Evolutionary conservation across 2,888 invertebrate genomes (phyloP).

Genomic region (Scaptomyza cyrtandrae): DNA sequence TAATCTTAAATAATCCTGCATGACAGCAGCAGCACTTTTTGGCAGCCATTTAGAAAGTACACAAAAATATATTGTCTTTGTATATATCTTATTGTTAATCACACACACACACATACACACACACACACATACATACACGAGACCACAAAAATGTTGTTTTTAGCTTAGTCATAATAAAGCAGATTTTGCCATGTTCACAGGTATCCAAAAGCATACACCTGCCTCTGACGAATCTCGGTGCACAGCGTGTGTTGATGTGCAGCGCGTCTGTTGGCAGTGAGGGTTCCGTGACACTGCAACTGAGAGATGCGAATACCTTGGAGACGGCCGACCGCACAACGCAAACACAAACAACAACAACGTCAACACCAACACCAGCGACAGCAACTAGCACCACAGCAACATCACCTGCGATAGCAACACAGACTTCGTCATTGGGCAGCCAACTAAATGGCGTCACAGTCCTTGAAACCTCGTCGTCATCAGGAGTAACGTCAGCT

Average conservation of each 20-base stretch:
- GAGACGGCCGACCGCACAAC: slow-evolving; percentile 29
- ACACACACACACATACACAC: neutral
- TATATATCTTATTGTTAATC: slow-evolving; percentile 2
- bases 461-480: slow-evolving; percentile 39
- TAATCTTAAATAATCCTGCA: slow-evolving; percentile 67
- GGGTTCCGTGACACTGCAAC: slow-evolving; percentile 84
- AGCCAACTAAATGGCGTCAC: slow-evolving; percentile 54
- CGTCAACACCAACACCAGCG: slow-evolving; percentile 10
- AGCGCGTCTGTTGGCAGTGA: slow-evolving; percentile 85
- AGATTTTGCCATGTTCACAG: slow-evolving; percentile 62
- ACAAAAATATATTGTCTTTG: slow-evolving; percentile 15
- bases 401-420: slow-evolving; percentile 25
- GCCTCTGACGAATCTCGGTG: slow-evolving; percentile 83
- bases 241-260: slow-evolving; percentile 83
- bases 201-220: slow-evolving; percentile 84
- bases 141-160: slow-evolving; percentile 3
- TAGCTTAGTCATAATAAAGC: slow-evolving; percentile 46
- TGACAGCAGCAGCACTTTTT: slow-evolving; percentile 62
- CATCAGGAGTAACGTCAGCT: slow-evolving; percentile 62
- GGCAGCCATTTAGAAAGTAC: slow-evolving; percentile 56
- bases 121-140: slow-evolving; percentile 5
- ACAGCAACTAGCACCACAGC: slow-evolving; percentile 6
- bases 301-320: slow-evolving; percentile 83
- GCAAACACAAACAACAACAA: slow-evolving; percentile 16
- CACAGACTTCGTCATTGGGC: slow-evolving; percentile 30